Evolutionary conservation across 2,113 vertebrate species (phyloP).

Genomic region (Struthidea cinerea): DNA sequence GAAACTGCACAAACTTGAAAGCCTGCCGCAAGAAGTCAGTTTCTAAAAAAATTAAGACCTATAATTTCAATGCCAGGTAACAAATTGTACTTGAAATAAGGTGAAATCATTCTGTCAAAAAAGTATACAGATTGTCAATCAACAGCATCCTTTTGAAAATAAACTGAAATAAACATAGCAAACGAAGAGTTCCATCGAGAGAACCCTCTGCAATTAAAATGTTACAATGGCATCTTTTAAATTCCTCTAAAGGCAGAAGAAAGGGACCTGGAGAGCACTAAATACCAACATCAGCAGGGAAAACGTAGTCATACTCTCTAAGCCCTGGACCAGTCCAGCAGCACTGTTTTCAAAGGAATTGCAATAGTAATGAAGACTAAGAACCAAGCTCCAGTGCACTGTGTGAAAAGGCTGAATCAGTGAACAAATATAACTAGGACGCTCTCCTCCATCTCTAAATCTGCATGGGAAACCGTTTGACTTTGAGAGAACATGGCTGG

Average conservation of each 20-base stretch:
- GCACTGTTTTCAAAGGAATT: neutral
- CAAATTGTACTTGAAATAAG: neutral
- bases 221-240: neutral
- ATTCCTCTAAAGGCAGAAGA: neutral
- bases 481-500: neutral
- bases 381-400: neutral
- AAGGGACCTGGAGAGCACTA: neutral
- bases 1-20: neutral
- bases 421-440: neutral
- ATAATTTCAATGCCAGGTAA: neutral
- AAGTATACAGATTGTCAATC: neutral
- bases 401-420: neutral
- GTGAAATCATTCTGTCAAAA: constrained; percentile 5
- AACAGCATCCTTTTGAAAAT: neutral
- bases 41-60: neutral
- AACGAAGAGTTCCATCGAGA: neutral
- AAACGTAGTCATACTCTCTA: neutral
- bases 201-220: neutral
- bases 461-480: neutral
- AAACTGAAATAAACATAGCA: neutral
- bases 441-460: neutral
- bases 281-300: neutral
- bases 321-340: neutral
- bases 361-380: neutral
- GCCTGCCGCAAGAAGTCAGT: neutral